Evolutionary conservation across 2,797 vertebrate genomes (phyloP).

Genomic region (Columba guinea): DNA sequence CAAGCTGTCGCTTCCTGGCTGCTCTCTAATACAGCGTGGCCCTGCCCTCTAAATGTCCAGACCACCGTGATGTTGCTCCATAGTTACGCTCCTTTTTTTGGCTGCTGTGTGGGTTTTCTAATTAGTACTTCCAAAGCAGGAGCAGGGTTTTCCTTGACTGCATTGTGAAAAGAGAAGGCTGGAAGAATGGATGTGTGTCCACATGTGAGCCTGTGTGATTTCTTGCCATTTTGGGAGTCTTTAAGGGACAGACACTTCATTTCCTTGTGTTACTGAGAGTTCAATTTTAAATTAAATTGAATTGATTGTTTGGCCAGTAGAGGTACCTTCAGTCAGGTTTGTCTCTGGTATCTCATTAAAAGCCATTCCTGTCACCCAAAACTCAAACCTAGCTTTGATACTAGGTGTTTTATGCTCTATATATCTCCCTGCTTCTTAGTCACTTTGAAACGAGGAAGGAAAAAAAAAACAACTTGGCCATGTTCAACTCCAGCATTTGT

Average conservation of each 20-base stretch:
- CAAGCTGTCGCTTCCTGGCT: background rate
- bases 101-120: constrained; percentile 49
- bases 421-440: background rate
- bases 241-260: background rate
- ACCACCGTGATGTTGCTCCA: background rate
- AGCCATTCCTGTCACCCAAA: background rate
- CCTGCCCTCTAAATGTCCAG: background rate
- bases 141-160: background rate
- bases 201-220: background rate
- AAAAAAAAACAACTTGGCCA: background rate
- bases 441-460: background rate
- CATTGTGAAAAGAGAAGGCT: background rate
- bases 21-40: background rate
- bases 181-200: background rate
- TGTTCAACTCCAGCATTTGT: background rate
- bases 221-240: background rate
- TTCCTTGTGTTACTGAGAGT: background rate
- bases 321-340: background rate
- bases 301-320: background rate
- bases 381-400: background rate
- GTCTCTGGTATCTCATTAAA: background rate
- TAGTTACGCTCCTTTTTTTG: constrained; percentile 42
- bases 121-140: background rate
- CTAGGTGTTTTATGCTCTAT: background rate
- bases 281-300: background rate